phyloP scores from a whole-genome alignment of 2,888 invertebrate genomes.

The Podabrus alpinus region DNA sequence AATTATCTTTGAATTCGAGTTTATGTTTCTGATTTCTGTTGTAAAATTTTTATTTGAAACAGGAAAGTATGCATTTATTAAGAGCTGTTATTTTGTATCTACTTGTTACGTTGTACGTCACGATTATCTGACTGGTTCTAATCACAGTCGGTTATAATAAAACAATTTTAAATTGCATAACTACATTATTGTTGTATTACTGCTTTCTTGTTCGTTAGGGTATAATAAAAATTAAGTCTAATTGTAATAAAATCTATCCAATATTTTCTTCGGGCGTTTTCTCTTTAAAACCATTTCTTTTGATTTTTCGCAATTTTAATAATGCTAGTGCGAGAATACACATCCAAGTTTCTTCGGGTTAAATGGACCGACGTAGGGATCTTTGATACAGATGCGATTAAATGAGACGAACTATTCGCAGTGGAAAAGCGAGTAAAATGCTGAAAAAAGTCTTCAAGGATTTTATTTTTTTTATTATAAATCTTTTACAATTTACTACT shows the following conservation, averaged over 20 bases:
- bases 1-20: constrained; percentile 30
- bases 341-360: neutral
- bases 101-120: neutral
- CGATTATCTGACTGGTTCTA: neutral
- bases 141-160: neutral
- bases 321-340: neutral
- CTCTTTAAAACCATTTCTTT: neutral
- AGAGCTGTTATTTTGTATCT: neutral
- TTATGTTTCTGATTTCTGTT: constrained; percentile 16
- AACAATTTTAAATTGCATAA: neutral
- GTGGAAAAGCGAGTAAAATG: neutral
- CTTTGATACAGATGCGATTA: neutral
- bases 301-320: neutral
- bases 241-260: too few relatives aligned
- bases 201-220: neutral
- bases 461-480: neutral
- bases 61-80: constrained; percentile 14
- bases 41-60: constrained; percentile 26
- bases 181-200: neutral
- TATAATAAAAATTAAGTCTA: too few relatives aligned
- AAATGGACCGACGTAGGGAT: neutral
- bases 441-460: neutral
- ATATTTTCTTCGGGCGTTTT: too few relatives aligned
- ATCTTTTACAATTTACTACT: too few relatives aligned
- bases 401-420: neutral